A percentile compares a stretch with the other conserved stretches of the same genome.
Evolutionary conservation across 2,113 vertebrate species (phyloP).

Genomic region (Lasiurus borealis): DNA sequence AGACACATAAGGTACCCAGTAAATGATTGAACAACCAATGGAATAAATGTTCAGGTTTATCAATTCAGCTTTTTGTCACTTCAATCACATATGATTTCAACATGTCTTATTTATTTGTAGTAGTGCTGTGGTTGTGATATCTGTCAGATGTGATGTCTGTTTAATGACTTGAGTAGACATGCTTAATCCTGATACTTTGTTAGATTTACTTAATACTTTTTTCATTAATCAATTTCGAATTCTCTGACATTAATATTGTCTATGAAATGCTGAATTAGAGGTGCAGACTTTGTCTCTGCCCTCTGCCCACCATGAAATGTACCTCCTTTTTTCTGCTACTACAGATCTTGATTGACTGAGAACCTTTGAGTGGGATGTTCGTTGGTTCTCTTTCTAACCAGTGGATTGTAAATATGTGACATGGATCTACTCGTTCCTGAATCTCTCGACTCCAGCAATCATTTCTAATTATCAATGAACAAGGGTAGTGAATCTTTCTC

Average conservation of each 20-base stretch:
- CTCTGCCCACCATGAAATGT: background rate
- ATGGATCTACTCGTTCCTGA: background rate
- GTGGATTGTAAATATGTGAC: background rate
- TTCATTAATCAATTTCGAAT: background rate
- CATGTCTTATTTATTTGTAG: background rate
- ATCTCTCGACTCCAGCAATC: background rate
- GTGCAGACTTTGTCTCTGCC: background rate
- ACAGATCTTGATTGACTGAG: background rate
- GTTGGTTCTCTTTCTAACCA: background rate
- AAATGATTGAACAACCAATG: background rate
- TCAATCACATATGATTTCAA: background rate
- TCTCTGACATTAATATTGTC: background rate
- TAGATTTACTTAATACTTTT: background rate
- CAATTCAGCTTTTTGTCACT: background rate
- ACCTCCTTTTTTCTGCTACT: background rate
- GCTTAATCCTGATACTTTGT: background rate
- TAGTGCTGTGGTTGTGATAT: background rate
- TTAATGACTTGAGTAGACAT: background rate
- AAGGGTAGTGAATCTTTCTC: slow-evolving; percentile 23
- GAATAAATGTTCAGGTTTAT: background rate
- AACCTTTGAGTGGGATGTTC: background rate
- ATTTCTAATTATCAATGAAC: background rate
- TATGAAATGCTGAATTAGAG: slow-evolving; percentile 42
- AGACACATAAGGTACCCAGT: background rate
- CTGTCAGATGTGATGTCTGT: background rate